phyloP scores from a whole-genome alignment of 2,888 invertebrate species.

The Lasioglossum zephyrum region DNA sequence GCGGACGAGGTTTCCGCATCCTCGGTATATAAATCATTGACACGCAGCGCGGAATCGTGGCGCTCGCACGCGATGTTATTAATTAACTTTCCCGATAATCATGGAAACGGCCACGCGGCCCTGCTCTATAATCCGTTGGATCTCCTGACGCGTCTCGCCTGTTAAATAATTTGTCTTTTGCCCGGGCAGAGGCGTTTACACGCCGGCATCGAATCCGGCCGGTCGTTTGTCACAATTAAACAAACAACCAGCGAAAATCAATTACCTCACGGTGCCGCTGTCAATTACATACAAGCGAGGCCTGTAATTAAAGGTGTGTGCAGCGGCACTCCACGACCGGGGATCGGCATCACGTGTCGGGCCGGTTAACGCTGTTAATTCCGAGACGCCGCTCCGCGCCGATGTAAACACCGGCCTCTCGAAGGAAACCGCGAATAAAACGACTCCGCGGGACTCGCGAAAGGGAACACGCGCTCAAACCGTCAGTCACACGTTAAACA shows the following conservation, averaged over 20 bases:
- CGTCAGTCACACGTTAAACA: conserved; percentile 34
- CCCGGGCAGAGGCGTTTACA: not conserved
- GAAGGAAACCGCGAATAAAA: conserved; percentile 28
- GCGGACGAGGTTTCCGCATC: not conserved
- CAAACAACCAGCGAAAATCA: conserved; percentile 15
- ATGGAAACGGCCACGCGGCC: not conserved
- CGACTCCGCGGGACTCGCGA: conserved; percentile 10
- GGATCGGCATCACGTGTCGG: conserved; percentile 19
- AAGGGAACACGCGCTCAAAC: conserved; percentile 25
- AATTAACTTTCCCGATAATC: conserved; percentile 25
- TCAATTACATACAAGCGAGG: conserved; percentile 23
- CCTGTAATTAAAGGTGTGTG: conserved; percentile 33
- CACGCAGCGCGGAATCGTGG: not conserved
- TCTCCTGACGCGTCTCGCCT: not conserved
- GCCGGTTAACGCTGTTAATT: conserved; percentile 12
- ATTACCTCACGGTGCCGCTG: conserved; percentile 5
- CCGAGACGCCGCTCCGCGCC: not conserved
- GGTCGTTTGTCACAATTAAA: conserved; percentile 26
- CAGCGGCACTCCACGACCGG: not conserved
- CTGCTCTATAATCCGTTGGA: not conserved
- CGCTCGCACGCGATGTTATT: conserved; percentile 36
- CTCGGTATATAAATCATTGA: conserved; percentile 7
- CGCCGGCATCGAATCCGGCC: not conserved
- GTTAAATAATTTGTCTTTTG: conserved; percentile 12
- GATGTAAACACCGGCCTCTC: conserved; percentile 9